A percentile compares a stretch with the other conserved stretches of the same genome.
phyloP scores from a whole-genome alignment of 2,113 vertebrate species.

The Casuarius casuarius region DNA sequence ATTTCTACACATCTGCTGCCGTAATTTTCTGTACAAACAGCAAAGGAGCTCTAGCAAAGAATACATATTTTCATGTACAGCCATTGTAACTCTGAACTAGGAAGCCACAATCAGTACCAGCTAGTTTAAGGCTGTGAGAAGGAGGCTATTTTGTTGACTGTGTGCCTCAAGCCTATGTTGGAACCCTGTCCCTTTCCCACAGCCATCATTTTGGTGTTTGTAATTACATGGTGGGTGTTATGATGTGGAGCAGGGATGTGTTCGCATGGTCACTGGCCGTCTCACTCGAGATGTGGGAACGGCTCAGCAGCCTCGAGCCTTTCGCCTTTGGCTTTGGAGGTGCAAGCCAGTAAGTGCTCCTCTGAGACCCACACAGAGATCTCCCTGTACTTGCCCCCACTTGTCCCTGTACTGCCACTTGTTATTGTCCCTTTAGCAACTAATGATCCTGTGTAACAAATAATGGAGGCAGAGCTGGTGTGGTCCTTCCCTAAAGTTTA shows the following conservation, averaged over 20 bases:
- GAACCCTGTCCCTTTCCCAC: neutral
- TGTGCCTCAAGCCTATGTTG: neutral
- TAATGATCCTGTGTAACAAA: rapidly evolving
- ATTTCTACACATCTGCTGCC: neutral
- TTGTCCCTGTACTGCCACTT: too few species aligned
- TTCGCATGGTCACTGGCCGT: rapidly evolving
- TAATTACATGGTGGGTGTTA: neutral
- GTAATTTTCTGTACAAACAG: neutral
- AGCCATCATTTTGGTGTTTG: neutral
- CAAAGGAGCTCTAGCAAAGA: neutral
- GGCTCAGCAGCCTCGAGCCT: neutral
- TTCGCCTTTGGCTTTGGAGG: neutral
- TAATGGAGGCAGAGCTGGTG: neutral
- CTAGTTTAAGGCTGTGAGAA: neutral
- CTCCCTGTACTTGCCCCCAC: neutral
- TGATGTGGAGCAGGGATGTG: neutral
- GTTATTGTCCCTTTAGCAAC: neutral
- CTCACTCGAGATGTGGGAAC: neutral
- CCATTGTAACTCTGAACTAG: neutral
- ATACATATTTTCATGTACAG: neutral
- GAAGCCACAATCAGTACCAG: neutral
- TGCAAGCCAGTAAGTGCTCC: neutral
- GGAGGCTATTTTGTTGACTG: neutral
- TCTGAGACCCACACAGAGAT: neutral
- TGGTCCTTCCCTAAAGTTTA: neutral